Evolutionary conservation across 35 echinoderm and acorn worm genomes (phyloP), one percentile per base, ranked within the genome.

Genomic region (Apostichopus californicus): DNA sequence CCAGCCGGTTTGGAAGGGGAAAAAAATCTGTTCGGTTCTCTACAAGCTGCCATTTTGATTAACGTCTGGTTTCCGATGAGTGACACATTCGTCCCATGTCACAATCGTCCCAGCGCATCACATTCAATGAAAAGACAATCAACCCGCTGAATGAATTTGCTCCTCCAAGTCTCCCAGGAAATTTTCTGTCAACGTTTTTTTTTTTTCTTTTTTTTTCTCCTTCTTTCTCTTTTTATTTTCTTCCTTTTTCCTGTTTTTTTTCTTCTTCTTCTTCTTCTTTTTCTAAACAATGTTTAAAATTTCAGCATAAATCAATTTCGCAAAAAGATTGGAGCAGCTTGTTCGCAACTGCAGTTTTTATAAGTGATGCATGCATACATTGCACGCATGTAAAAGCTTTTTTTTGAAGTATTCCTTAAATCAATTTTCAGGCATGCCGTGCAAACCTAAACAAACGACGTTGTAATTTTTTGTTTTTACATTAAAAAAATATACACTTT

Each of bases 351-450:
- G 81, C 17, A n/a, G 6, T 14, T 52, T 85, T 85, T 59, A 85
- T 85, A 85, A 85, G 81, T 85, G 58, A 85, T 85, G 81, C 81
- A 85, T 85, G 57, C 81, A 85, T 55, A 85, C 81, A 85, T 24
- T 85, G 81, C 58, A 46, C 34, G 57, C 57, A 85, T 59, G 57
- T 85, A 85, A 85, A 85, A 59, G 71, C 71, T 59, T 85, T 85
- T 85, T 85, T 85, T 85, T 85, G 18, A 85, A 85, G 81, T 85
- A 85, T 85, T 85, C 81, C 34, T 46, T 85, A 85, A 85, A 85
- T 85, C 81, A 85, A 85, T 85, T 85, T 85, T 85, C 81, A 58
- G 81, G 55, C 54, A 85, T 85, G 58, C 57, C 81, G 55, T 81
- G 78, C 55, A 81, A 81, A 56, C 81, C 81, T 59, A 85, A 85